Evolutionary conservation across 2,797 vertebrate species (phyloP).

Genomic region (Danio tinwini): DNA sequence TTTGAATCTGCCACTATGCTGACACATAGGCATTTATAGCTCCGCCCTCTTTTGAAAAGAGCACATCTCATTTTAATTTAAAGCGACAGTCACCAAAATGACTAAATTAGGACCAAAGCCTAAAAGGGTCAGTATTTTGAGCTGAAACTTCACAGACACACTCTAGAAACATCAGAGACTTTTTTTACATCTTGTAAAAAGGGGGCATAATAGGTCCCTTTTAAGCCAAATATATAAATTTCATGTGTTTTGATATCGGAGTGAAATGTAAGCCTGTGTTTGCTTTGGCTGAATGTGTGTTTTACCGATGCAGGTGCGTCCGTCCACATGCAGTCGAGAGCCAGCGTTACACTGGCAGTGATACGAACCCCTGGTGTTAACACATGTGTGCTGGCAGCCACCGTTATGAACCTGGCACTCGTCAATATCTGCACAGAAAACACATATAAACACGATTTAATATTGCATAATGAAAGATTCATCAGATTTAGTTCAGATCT

Average conservation of each 20-base stretch:
- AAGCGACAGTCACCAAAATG: too few species aligned
- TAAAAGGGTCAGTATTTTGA: too few species aligned
- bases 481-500: background rate
- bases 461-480: background rate
- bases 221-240: background rate
- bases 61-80: too few species aligned
- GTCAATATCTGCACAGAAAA: slow-evolving; percentile 82
- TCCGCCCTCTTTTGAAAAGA: too few species aligned
- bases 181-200: too few species aligned
- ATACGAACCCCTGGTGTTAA: slow-evolving; percentile 91
- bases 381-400: slow-evolving; percentile 93
- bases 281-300: background rate
- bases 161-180: too few species aligned
- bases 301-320: slow-evolving; percentile 93
- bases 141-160: too few species aligned
- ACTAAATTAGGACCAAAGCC: too few species aligned
- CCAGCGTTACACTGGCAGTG: slow-evolving; percentile 88
- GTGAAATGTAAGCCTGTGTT: background rate
- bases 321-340: slow-evolving; percentile 88
- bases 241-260: background rate
- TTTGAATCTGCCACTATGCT: too few species aligned
- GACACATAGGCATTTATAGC: too few species aligned
- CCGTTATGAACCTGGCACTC: slow-evolving; percentile 94
- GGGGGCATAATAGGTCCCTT: background rate
- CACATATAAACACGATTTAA: slow-evolving; percentile 15